Conservation (phyloP, 2,797 vertebrate species). For the Chelonia mydas region DNA sequence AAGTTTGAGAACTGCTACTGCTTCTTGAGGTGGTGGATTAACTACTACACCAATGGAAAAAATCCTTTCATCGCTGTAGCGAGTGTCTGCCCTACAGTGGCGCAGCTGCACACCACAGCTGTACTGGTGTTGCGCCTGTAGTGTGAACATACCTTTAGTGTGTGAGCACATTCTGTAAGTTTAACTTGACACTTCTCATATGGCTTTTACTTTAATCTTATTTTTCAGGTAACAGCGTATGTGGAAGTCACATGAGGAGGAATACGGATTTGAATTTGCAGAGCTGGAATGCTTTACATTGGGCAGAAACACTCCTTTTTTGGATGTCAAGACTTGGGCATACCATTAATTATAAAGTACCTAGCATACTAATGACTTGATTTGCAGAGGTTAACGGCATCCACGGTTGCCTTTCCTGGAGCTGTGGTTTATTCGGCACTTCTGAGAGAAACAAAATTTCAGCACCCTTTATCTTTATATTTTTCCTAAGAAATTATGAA, state of each 20-base stretch:
- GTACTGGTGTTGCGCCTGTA: no score
- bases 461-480: not conserved
- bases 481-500: fast-evolving
- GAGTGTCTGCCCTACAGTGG: no score
- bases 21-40: no score
- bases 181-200: not conserved
- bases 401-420: not conserved
- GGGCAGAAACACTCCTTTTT: not conserved
- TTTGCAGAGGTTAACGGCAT: not conserved
- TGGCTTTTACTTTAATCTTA: not conserved
- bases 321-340: not conserved
- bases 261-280: not conserved
- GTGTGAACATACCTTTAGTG: no score
- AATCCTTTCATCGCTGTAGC: no score
- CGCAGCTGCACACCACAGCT: no score
- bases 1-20: no score
- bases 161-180: not conserved
- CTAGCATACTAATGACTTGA: not conserved
- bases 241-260: not conserved
- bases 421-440: not conserved
- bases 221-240: not conserved
- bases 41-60: no score
- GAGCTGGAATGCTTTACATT: not conserved
- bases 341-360: not conserved
- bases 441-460: not conserved